Evolutionary conservation across 2,797 vertebrate species (phyloP).

Genomic region (Melanotaenia maccullochi): DNA sequence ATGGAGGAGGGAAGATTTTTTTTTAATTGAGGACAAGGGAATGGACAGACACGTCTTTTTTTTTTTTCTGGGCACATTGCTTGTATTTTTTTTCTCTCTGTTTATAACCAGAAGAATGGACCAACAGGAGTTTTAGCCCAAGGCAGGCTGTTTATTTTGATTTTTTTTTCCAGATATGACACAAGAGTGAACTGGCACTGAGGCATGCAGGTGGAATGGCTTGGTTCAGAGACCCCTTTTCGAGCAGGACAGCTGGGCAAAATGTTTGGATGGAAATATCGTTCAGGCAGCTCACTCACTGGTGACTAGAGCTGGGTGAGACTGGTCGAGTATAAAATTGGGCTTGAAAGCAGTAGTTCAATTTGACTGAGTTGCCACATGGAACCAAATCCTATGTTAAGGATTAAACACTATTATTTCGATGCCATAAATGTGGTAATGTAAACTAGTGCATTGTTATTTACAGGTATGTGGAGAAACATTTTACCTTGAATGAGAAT

Average conservation of each 20-base stretch:
- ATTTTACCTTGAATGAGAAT: neutral
- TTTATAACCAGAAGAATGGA: conserved; percentile 26
- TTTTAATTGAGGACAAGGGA: conserved; percentile 53
- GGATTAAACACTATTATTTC: neutral
- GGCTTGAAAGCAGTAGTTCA: conserved; percentile 24
- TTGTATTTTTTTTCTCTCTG: neutral
- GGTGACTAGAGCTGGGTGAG: conserved; percentile 16
- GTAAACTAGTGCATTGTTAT: conserved; percentile 19
- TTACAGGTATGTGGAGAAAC: conserved; percentile 2
- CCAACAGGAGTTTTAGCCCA: conserved; percentile 12
- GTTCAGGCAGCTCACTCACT: conserved; percentile 12
- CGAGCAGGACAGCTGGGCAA: conserved; percentile 25
- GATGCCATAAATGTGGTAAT: conserved; percentile 10
- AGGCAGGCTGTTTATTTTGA: conserved; percentile 16
- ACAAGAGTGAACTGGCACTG: conserved; percentile 25
- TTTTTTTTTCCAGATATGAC: conserved; percentile 28
- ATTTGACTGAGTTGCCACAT: conserved; percentile 4
- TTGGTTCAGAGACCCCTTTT: conserved; percentile 45
- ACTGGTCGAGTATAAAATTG: conserved; percentile 51
- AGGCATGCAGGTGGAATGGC: conserved; percentile 59
- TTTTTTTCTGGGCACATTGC: neutral
- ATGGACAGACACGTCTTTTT: neutral
- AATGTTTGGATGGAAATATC: conserved; percentile 48
- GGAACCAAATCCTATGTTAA: conserved; percentile 22
- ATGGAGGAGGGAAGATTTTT: conserved; percentile 14